Evolutionary conservation across 2,113 vertebrate genomes (phyloP).

Genomic region (Anseranas semipalmata): DNA sequence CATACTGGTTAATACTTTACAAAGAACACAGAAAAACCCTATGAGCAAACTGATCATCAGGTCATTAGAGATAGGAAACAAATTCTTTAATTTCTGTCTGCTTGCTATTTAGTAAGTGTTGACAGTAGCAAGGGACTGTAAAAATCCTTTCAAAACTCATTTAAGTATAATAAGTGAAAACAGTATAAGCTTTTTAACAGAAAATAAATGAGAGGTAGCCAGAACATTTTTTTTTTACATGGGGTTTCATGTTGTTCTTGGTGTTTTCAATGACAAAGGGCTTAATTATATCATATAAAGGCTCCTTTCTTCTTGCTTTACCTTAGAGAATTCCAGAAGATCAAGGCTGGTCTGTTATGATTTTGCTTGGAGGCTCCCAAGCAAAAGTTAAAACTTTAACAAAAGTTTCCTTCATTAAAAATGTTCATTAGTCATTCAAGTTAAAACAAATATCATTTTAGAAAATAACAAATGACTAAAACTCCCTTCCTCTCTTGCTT

Average conservation of each 20-base stretch:
- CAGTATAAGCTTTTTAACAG: not conserved
- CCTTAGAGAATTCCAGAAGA: not conserved
- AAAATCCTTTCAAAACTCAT: conserved; percentile 16
- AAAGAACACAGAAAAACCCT: not conserved
- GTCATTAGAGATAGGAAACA: conserved; percentile 4
- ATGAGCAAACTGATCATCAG: not conserved
- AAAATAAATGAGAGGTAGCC: not conserved
- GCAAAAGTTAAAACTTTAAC: not conserved
- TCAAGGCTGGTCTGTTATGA: not conserved
- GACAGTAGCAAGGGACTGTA: not conserved
- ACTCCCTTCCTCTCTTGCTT: not conserved
- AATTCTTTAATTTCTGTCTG: conserved; percentile 13
- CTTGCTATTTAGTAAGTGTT: conserved; percentile 7
- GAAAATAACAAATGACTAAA: not conserved
- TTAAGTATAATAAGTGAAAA: conserved; percentile 13
- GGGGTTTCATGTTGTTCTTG: not conserved
- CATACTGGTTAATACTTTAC: not conserved
- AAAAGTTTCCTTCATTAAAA: not conserved
- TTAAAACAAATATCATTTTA: not conserved
- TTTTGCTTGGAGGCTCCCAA: not conserved
- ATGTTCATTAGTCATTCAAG: not conserved
- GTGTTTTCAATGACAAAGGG: not conserved
- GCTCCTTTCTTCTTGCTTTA: not conserved
- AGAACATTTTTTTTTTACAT: not conserved
- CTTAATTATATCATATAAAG: not conserved